Base-by-base conservation (phyloP, 2,888 invertebrate genomes). In the Drosophila pegasa region DNA sequence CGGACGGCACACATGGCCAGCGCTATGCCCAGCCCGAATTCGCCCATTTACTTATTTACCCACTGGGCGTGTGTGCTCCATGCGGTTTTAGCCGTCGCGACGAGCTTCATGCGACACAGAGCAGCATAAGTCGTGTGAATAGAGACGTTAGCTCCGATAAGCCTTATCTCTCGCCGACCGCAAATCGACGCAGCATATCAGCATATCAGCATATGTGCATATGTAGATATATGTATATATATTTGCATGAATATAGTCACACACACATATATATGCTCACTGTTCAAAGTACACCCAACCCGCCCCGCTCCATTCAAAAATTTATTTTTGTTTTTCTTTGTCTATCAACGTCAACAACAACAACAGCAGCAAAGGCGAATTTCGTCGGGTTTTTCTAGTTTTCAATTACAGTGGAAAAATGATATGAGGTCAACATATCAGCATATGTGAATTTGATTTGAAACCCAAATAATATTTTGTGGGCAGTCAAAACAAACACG, bases 41-140 rank as follows among this genome's bases (percentile, higher is more conserved):
- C 20, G 61, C 51, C 18, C 59, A 35, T 18, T 48, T 33, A 10
- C 16, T 27, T 45, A 45, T 57, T 58, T 71, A 47, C 58, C 35
- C 29, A 35, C 59, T 59, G 75, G 67, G 77, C 74, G 67, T 77
- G 25, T 25, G 33, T 33, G 33, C 56, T 56, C 54, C 9, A 8
- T 62, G 52, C 56, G 71, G 45, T 63, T 58, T 57, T 51, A 45
- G 63, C 56, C 71, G 25, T 45, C 27, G 18, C 27, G 12, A 29
- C 16, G 10, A n/a, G n/a, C 3, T 18, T 20, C 29, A 31, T 6
- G 25, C 25, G 25, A 29, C 37, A 29, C 9, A 25, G 29, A 61
- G 31, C 75, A 61, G 31, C 75, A 71, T 62, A 72, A 71, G 63
- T 69, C 57, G 57, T 75, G 74, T 73, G 63, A 75, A 64, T 58